These are phyloP conservation scores for Formicarius rufipectus DNA, from an alignment of 2,113 vertebrate genomes.

Conservation along the genomic window DNA sequence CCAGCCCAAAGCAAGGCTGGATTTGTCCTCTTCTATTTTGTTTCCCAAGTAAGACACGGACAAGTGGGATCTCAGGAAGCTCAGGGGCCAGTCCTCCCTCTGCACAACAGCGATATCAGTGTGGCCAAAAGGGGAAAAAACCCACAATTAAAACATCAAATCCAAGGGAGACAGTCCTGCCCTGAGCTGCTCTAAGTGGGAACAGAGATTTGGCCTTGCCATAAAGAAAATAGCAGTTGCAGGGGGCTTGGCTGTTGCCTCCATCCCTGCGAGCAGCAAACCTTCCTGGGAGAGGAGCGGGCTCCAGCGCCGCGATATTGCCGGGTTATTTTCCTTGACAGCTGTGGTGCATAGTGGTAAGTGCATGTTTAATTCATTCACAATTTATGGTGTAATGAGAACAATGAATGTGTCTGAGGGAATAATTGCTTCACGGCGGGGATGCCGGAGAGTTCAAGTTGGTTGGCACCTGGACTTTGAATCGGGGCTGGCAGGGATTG, in stretches of 20 bases:
- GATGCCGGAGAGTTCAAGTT: slow-evolving; percentile 52
- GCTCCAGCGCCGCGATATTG: background rate
- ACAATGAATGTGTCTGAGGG: slow-evolving; percentile 41
- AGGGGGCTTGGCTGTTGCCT: background rate
- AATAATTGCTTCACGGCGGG: slow-evolving; percentile 39
- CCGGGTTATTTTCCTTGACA: slow-evolving; percentile 53
- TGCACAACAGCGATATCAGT: rapidly evolving
- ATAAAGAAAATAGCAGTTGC: background rate
- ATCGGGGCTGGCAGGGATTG: slow-evolving; percentile 7
- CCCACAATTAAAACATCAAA: background rate
- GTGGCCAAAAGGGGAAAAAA: background rate
- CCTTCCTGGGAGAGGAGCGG: slow-evolving; percentile 7
- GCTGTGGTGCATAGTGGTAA: slow-evolving; percentile 43
- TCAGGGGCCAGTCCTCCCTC: background rate
- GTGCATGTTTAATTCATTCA: slow-evolving; percentile 52
- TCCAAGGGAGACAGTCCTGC: background rate
- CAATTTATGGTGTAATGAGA: slow-evolving; percentile 49
- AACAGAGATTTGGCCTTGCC: background rate
- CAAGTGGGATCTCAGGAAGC: background rate
- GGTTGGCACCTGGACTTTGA: slow-evolving; percentile 56
- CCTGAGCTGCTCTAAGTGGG: background rate
- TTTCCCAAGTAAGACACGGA: rapidly evolving
- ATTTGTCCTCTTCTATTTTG: background rate
- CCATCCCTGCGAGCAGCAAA: background rate
- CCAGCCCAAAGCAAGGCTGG: background rate